A percentile compares a stretch with the other conserved stretches of the same genome.
Evolutionary conservation across 2,888 invertebrate species (phyloP).

Genomic region (Andrena flavipes): DNA sequence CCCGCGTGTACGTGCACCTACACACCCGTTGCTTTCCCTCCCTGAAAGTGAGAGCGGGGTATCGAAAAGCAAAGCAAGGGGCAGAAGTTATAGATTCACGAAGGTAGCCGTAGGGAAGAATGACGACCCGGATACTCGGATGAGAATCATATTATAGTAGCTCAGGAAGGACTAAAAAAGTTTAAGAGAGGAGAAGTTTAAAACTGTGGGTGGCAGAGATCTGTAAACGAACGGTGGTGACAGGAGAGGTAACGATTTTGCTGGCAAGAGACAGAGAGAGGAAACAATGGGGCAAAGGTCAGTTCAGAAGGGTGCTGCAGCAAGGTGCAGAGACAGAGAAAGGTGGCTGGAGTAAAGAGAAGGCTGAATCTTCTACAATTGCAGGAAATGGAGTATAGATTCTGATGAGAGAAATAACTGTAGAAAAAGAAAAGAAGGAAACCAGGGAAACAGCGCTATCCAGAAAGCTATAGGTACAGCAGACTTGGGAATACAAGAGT

Average conservation of each 20-base stretch:
- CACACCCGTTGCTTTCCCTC: conserved; percentile 71
- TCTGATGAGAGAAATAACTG: background rate
- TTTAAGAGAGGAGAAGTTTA: too few relatives aligned
- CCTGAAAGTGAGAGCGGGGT: conserved; percentile 66
- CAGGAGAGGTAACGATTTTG: too few relatives aligned
- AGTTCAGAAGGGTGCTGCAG: too few relatives aligned
- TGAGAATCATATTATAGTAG: background rate
- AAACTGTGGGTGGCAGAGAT: too few relatives aligned
- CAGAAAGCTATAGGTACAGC: too few relatives aligned
- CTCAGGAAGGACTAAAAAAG: background rate
- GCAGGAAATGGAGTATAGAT: background rate
- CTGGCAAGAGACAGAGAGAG: too few relatives aligned
- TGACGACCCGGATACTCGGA: background rate
- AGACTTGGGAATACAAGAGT: too few relatives aligned
- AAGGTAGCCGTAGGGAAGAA: background rate
- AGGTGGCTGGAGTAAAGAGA: background rate
- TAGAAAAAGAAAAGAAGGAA: background rate
- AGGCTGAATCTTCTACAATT: background rate
- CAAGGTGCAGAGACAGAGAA: background rate
- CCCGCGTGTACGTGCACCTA: conserved; percentile 19
- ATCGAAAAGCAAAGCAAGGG: background rate
- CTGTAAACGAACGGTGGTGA: too few relatives aligned
- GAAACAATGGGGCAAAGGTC: too few relatives aligned
- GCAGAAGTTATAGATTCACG: background rate
- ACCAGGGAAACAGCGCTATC: too few relatives aligned